A percentile compares a stretch with the other conserved stretches of the same genome.
Conservation (phyloP, 2,888 invertebrate species). For the Stenotaenia linearis region DNA sequence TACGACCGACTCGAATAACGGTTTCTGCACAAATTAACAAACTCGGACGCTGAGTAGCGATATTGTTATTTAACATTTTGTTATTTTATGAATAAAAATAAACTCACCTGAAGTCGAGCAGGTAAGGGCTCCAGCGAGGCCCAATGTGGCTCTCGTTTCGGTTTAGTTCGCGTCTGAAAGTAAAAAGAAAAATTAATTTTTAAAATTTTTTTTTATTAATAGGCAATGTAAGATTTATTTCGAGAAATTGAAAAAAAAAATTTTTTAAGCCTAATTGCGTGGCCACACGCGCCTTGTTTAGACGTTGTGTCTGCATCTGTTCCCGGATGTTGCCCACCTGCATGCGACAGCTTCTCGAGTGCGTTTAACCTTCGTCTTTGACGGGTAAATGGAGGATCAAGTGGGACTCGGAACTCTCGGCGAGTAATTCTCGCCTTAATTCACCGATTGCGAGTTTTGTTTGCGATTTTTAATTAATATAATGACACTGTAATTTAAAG, state of each 20-base stretch:
- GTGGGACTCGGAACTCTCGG: not conserved
- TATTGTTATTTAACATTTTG: not conserved
- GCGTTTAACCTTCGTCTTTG: not conserved
- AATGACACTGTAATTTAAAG: not conserved
- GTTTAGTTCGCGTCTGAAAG: not conserved
- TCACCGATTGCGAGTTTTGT: too few species aligned
- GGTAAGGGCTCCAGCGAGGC: conserved; percentile 27
- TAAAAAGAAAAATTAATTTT: not conserved
- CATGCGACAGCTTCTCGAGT: not conserved
- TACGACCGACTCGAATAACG: not conserved
- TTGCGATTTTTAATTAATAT: too few species aligned
- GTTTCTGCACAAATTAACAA: too few species aligned
- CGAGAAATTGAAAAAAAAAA: too few species aligned
- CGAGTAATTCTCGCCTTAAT: not conserved
- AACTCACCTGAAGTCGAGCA: conserved; percentile 27
- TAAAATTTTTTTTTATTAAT: not conserved
- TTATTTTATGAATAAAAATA: not conserved
- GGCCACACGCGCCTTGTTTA: not conserved
- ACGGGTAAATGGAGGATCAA: not conserved
- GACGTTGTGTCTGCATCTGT: not conserved
- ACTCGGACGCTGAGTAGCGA: too few species aligned
- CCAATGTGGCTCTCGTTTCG: conserved; percentile 24
- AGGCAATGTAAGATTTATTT: too few species aligned
- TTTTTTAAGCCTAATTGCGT: too few species aligned
- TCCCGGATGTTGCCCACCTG: conserved; percentile 24